Evolutionary conservation across 2,888 invertebrate genomes (phyloP).

Genomic region (Pterobdella sp.): DNA sequence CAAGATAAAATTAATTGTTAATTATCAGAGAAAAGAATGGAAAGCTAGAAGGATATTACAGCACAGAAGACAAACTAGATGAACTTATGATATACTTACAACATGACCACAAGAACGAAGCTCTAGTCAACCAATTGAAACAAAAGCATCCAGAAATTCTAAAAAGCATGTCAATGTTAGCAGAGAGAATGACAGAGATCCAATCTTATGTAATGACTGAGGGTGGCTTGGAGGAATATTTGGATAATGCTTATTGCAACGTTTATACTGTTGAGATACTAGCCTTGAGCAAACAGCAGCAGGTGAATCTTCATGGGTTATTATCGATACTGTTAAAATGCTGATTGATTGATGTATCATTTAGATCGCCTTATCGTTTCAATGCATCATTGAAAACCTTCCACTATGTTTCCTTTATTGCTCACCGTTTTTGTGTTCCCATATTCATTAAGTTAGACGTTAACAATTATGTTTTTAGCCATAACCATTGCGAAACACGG

Average conservation of each 20-base stretch:
- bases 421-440: no score
- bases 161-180: background rate
- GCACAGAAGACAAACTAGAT: slow-evolving; percentile 75
- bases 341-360: no score
- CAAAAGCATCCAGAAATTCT: background rate
- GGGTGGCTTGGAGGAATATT: background rate
- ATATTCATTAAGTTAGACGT: no score
- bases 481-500: no score
- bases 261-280: slow-evolving; percentile 79
- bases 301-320: slow-evolving; percentile 64
- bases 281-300: slow-evolving; percentile 84
- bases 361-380: no score
- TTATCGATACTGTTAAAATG: no score
- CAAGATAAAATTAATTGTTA: background rate
- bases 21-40: slow-evolving; percentile 22
- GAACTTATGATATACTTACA: slow-evolving; percentile 71
- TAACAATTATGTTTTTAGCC: no score
- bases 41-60: slow-evolving; percentile 72
- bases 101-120: slow-evolving; percentile 71
- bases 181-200: background rate
- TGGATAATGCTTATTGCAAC: slow-evolving; percentile 63
- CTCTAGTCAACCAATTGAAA: slow-evolving; percentile 66
- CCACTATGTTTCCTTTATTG: no score
- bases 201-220: slow-evolving; percentile 55
- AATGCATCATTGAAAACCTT: no score